Conservation (phyloP, 2,113 vertebrate genomes). For the Ophiodon elongatus region DNA sequence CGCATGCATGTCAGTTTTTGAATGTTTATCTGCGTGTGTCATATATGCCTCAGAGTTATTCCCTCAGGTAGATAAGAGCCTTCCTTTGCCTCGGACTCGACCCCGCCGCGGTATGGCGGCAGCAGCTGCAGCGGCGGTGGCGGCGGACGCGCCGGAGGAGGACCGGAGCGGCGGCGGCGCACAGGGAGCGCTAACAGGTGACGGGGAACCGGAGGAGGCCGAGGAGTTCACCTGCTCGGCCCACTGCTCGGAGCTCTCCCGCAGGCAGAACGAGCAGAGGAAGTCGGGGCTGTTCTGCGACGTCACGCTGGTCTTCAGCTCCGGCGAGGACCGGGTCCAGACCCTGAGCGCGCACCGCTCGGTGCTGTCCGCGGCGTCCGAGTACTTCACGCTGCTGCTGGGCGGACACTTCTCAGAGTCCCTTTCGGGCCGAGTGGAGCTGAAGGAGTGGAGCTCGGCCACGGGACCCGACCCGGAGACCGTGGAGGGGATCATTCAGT, state of each 20-base stretch:
- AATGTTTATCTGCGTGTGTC: conserved; percentile 62
- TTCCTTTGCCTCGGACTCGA: conserved; percentile 32
- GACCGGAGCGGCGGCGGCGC: conserved; percentile 38
- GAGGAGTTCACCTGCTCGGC: conserved; percentile 89
- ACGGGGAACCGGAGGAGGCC: conserved; percentile 85
- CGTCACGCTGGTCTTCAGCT: conserved; percentile 89
- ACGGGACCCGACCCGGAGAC: conserved; percentile 92
- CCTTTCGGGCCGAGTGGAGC: conserved; percentile 90
- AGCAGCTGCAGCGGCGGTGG: no score
- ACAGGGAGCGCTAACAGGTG: conserved; percentile 68
- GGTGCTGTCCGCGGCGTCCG: conserved; percentile 93
- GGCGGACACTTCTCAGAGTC: conserved; percentile 92
- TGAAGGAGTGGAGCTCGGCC: conserved; percentile 92
- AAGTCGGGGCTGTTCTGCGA: conserved; percentile 92
- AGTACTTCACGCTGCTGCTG: conserved; percentile 92
- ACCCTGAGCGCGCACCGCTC: conserved; percentile 91
- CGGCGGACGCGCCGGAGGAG: conserved; percentile 72
- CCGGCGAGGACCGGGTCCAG: conserved; percentile 47
- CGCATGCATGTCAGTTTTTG: conserved; percentile 67
- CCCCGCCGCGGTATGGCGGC: conserved; percentile 69
- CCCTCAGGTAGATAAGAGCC: conserved; percentile 43
- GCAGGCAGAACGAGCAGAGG: conserved; percentile 93
- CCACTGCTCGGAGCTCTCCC: conserved; percentile 91
- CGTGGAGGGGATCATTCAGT: conserved; percentile 92
- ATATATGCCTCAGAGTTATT: conserved; percentile 43